A percentile compares a stretch with the other conserved stretches of the same genome.
phyloP scores from a whole-genome alignment of 2,113 vertebrate genomes.

The Amblyornis subalaris region DNA sequence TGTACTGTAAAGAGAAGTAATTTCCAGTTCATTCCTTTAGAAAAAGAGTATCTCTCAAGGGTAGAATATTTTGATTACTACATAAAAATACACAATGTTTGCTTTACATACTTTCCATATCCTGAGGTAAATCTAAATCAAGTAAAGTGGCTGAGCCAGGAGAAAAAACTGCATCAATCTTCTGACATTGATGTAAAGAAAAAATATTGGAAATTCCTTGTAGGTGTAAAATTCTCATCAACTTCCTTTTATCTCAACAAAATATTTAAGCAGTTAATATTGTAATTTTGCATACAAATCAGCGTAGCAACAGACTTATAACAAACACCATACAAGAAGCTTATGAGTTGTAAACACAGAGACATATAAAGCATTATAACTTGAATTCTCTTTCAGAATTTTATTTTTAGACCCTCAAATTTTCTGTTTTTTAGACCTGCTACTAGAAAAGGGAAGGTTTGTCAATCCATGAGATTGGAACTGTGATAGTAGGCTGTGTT shows the following conservation, averaged over 20 bases:
- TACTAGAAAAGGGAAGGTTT: background rate
- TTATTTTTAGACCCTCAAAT: accelerated
- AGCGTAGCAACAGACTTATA: background rate
- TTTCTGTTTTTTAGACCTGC: background rate
- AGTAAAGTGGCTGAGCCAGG: background rate
- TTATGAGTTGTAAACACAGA: background rate
- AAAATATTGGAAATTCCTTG: background rate
- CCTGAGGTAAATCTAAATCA: background rate
- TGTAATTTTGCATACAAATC: background rate
- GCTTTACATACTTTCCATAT: background rate
- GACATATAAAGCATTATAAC: background rate
- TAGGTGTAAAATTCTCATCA: background rate
- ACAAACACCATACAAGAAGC: background rate
- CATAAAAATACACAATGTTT: background rate
- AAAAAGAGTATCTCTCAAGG: background rate
- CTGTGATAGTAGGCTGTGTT: background rate
- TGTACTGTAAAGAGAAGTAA: background rate
- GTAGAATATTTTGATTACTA: constrained; percentile 5
- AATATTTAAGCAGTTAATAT: background rate
- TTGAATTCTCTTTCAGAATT: background rate
- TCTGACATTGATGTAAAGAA: background rate
- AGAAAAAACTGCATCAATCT: background rate
- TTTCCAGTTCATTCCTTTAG: background rate
- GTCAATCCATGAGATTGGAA: background rate
- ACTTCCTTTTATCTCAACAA: background rate